These are phyloP conservation scores for Norana najaformis DNA, from an alignment of 2,888 invertebrate species.

Conservation along the genomic window DNA sequence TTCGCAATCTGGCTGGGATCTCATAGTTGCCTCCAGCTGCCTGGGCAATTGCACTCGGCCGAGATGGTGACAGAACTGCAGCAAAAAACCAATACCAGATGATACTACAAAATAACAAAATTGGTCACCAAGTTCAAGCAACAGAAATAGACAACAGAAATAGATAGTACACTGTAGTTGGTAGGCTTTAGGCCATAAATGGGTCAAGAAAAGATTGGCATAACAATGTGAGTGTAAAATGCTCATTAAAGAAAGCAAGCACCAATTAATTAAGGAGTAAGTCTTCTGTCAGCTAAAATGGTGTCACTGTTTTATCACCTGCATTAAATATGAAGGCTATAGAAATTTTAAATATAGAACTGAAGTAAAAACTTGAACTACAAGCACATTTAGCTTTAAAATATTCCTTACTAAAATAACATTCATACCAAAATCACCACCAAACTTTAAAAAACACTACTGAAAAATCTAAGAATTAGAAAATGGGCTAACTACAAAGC, in stretches of 20 bases:
- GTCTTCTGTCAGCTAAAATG: not conserved
- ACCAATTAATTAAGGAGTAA: not conserved
- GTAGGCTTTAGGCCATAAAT: not conserved
- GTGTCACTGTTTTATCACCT: not conserved
- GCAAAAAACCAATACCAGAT: not conserved
- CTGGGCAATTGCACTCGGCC: not conserved
- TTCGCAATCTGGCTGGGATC: constrained; percentile 94
- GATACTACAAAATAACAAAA: not conserved
- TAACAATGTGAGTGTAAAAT: not conserved
- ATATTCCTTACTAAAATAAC: not conserved
- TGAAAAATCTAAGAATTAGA: not conserved
- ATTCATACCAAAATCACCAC: not conserved
- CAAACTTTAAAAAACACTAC: not conserved
- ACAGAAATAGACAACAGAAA: not conserved
- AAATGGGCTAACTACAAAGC: not conserved
- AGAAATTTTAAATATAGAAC: not conserved
- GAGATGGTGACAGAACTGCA: not conserved
- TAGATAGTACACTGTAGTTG: too few species aligned
- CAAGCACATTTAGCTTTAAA: too few species aligned
- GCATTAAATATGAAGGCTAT: not conserved
- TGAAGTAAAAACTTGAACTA: not conserved
- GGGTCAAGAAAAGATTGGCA: not conserved
- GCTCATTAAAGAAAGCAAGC: not conserved
- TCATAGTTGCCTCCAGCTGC: constrained; percentile 86
- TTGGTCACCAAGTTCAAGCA: constrained; percentile 3